Evolutionary conservation across 2,888 invertebrate genomes (phyloP).

Genomic region (Lamellibrachia columna): DNA sequence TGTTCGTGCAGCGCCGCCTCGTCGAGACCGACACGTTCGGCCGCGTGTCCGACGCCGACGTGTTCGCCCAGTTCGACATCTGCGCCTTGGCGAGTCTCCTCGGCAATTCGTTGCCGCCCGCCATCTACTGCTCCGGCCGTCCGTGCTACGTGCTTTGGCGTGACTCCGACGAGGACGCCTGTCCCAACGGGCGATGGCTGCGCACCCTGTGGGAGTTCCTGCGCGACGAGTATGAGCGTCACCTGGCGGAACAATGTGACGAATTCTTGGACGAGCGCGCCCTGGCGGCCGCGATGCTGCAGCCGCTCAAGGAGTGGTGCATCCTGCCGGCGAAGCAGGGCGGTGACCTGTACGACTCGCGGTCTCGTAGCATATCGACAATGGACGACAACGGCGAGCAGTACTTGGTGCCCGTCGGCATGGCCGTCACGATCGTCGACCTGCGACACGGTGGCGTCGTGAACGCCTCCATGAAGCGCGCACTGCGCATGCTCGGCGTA

Average conservation of each 20-base stretch:
- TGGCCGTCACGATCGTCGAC: conserved; percentile 43
- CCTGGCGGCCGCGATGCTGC: conserved; percentile 32
- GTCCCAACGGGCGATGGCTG: conserved; percentile 40
- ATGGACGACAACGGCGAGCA: conserved; percentile 24
- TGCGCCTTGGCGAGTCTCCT: conserved; percentile 39
- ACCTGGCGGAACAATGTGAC: conserved; percentile 27
- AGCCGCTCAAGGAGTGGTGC: conserved; percentile 43
- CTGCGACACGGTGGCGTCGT: conserved; percentile 42
- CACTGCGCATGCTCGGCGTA: conserved; percentile 41
- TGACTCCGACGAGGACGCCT: conserved; percentile 22
- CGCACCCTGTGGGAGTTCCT: conserved; percentile 41
- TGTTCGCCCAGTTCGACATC: conserved; percentile 42
- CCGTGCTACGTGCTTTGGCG: conserved; percentile 26
- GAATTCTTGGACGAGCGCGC: conserved; percentile 23
- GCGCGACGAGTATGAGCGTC: conserved; percentile 37
- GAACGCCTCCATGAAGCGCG: conserved; percentile 39
- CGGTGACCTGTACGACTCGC: not conserved
- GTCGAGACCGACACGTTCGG: conserved; percentile 37
- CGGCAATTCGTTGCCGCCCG: conserved; percentile 33
- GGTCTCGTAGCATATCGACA: not conserved
- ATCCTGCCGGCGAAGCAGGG: conserved; percentile 37
- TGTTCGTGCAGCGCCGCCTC: conserved; percentile 42
- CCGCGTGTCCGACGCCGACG: conserved; percentile 35
- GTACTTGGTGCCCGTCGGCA: conserved; percentile 41
- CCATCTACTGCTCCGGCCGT: conserved; percentile 13